Conservation (phyloP, 2,797 vertebrate genomes). For the Aplochiton taeniatus region DNA sequence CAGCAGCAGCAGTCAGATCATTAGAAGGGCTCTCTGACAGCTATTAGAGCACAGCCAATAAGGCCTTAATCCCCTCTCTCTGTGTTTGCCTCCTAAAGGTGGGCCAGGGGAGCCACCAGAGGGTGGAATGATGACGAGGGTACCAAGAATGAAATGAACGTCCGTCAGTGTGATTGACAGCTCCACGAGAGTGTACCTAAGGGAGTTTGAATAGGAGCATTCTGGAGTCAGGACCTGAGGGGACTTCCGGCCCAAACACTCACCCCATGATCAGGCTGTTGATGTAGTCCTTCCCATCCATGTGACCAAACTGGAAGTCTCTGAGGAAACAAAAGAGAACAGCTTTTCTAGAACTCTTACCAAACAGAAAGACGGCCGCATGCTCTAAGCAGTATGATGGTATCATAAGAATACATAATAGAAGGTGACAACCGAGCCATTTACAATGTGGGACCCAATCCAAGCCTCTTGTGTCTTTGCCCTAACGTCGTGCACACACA, state of each 20-base stretch:
- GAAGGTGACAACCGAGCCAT: too few relatives aligned
- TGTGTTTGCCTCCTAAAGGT: not conserved
- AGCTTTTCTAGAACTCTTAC: not conserved
- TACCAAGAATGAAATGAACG: slow-evolving; percentile 40
- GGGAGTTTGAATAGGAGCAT: slow-evolving; percentile 33
- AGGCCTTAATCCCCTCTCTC: slow-evolving; percentile 40
- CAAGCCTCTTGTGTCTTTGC: too few relatives aligned
- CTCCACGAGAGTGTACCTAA: slow-evolving; percentile 56
- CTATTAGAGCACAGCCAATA: slow-evolving; percentile 37
- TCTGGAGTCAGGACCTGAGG: slow-evolving; percentile 15
- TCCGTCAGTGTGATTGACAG: slow-evolving; percentile 60
- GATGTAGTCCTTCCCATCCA: slow-evolving; percentile 97
- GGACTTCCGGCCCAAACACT: slow-evolving; percentile 66
- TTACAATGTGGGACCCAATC: too few relatives aligned
- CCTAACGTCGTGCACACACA: too few relatives aligned
- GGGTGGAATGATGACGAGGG: not conserved
- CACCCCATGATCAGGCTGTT: slow-evolving; percentile 98
- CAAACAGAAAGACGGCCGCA: not conserved
- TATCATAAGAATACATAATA: too few relatives aligned
- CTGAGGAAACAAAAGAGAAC: slow-evolving; percentile 48
- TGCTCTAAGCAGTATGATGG: too few relatives aligned
- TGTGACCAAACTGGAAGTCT: slow-evolving; percentile 96
- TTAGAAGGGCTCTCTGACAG: slow-evolving; percentile 55
- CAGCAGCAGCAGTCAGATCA: slow-evolving; percentile 40
- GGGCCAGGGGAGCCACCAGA: slow-evolving; percentile 7